A percentile compares a stretch with the other conserved stretches of the same genome.
Conservation (phyloP, 2,113 vertebrate genomes). For the Trachemys scripta region DNA sequence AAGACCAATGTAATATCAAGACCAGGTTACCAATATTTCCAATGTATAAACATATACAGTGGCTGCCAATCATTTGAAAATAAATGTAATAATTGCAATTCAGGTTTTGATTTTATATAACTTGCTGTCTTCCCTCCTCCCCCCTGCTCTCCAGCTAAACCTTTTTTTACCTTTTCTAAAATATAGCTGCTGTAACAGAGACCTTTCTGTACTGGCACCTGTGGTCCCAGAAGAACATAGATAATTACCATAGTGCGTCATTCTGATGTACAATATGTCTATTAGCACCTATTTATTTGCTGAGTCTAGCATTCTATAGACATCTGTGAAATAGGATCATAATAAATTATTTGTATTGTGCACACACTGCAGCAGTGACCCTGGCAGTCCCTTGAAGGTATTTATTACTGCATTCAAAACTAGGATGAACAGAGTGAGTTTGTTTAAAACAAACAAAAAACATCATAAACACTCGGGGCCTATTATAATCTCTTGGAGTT, state of each 20-base stretch:
- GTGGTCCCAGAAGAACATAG: constrained; percentile 54
- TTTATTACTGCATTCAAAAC: constrained; percentile 32
- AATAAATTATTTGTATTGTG: constrained; percentile 56
- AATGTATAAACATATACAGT: not conserved
- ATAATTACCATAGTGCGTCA: constrained; percentile 58
- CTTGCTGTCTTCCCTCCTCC: not conserved
- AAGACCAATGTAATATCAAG: not conserved
- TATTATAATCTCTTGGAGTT: not conserved
- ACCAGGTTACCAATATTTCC: not conserved
- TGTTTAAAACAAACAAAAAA: not conserved
- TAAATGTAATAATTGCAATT: not conserved
- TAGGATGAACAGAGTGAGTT: not conserved
- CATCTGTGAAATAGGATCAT: constrained; percentile 58
- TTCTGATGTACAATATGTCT: constrained; percentile 53
- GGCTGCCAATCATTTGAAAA: not conserved
- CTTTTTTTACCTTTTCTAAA: constrained; percentile 14
- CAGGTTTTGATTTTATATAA: constrained; percentile 1
- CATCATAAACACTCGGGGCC: fast-evolving
- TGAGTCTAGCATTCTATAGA: constrained; percentile 47
- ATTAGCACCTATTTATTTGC: constrained; percentile 45
- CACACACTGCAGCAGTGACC: constrained; percentile 5
- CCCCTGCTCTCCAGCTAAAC: not conserved
- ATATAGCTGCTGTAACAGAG: constrained; percentile 10
- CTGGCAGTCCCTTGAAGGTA: not conserved
- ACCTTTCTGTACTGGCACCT: constrained; percentile 39